These are phyloP conservation scores for Drosophila sucinea DNA, from an alignment of 1,140 invertebrate genomes.

Conservation along the genomic window DNA sequence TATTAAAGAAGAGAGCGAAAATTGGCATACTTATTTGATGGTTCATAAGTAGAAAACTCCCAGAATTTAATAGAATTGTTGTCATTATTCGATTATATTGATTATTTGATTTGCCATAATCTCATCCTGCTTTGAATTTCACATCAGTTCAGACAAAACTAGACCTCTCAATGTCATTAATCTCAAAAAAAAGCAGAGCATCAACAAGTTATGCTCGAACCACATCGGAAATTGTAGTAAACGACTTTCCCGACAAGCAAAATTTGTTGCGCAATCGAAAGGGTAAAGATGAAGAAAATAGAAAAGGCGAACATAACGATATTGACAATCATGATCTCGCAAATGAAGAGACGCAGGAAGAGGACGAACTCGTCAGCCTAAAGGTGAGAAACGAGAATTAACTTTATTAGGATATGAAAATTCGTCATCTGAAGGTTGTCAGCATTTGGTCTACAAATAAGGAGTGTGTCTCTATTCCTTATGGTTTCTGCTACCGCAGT, in stretches of 20 bases:
- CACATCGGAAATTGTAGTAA: background rate
- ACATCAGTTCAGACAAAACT: slow-evolving; percentile 39
- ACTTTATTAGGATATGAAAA: too few species aligned
- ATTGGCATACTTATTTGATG: too few species aligned
- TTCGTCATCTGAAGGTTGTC: too few species aligned
- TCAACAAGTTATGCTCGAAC: slow-evolving; percentile 15
- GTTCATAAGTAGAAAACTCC: too few species aligned
- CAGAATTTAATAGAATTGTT: too few species aligned
- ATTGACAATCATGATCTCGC: background rate
- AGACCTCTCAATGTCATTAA: slow-evolving; percentile 29
- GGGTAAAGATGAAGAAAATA: slow-evolving; percentile 16
- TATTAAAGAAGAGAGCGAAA: too few species aligned
- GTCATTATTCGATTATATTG: too few species aligned
- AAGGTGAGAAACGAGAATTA: too few species aligned
- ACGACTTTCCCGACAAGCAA: background rate
- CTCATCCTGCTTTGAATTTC: slow-evolving; percentile 41
- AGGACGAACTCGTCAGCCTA: background rate
- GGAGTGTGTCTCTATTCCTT: too few species aligned
- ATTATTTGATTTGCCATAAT: background rate
- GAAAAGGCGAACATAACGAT: background rate
- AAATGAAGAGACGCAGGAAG: background rate
- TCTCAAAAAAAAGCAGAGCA: background rate
- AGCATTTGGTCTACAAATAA: too few species aligned
- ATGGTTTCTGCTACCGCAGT: background rate
- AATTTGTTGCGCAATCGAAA: slow-evolving; percentile 56